These are phyloP conservation scores for Aphidoletes aphidimyza DNA, from an alignment of 2,888 invertebrate species.

Conservation along the genomic window DNA sequence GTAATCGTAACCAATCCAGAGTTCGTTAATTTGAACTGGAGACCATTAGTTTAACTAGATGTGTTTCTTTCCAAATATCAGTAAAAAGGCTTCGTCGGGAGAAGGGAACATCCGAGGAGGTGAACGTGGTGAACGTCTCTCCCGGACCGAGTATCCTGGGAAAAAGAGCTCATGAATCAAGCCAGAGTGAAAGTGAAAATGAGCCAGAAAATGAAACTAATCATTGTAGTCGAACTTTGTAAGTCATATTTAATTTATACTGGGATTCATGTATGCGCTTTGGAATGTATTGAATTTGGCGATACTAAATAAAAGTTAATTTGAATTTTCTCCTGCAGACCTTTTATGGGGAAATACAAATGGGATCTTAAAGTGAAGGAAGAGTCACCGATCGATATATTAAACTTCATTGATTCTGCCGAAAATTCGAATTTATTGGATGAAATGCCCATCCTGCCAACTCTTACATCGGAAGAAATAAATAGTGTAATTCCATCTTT, in stretches of 20 bases:
- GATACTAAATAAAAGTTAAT: not conserved
- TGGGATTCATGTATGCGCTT: not conserved
- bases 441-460: conserved; percentile 30
- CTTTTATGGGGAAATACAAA: conserved; percentile 54
- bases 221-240: conserved; percentile 64
- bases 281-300: not conserved
- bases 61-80: not conserved
- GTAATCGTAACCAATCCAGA: conserved; percentile 55
- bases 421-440: conserved; percentile 43
- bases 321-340: conserved; percentile 40
- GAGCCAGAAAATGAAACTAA: conserved; percentile 58
- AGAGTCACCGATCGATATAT: not conserved
- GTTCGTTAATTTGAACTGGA: not conserved
- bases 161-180: conserved; percentile 19
- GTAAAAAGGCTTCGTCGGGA: conserved; percentile 60
- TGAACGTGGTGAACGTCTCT: conserved; percentile 61
- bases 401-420: conserved; percentile 49
- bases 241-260: conserved; percentile 58
- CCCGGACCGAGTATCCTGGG: conserved; percentile 56
- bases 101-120: conserved; percentile 62
- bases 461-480: not conserved
- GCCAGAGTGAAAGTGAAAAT: conserved; percentile 53
- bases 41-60: conserved; percentile 16
- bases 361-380: not conserved
- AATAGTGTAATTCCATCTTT: conserved; percentile 2